Evolutionary conservation across 1,140 invertebrate genomes (phyloP), one percentile per base, ranked within the genome.

Genomic region (Diorhabda sublineata): DNA sequence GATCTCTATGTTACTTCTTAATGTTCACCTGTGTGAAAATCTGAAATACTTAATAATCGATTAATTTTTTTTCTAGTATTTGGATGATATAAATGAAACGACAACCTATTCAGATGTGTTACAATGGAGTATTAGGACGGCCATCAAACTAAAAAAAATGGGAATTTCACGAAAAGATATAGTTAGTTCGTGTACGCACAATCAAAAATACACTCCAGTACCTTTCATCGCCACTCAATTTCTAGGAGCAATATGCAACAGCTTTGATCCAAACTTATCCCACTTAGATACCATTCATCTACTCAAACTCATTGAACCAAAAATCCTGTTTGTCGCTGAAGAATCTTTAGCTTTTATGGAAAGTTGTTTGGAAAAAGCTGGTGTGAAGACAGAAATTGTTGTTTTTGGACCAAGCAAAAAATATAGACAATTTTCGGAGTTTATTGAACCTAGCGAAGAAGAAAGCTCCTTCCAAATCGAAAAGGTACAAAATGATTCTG

Each of bases 331-430:
- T 52, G 66, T 67, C 6, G 57, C 44, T 26, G 5, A 60, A 60
- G 58, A 67, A 7, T 44, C 66, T 6, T 9, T 67, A 45, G 7
- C 0, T 47, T 47, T 67, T 44, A 61, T 67, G 58, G 66, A 67
- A 67, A 42, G 60, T 7, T 61, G 66, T 44, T 52, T 67, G 44
- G 42, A 45, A 11, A 52, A 61, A 42, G 6, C 66, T 9, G 8
- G 60, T 11, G 26, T 71, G 9, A 58, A 69, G 3, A 11, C 52
- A 43, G 41, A 73, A 59, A 68, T 77, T 45, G 64, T 77, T 2
- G 69, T 76, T 60, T 73, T 77, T 69, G 70, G 71, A 4, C 45
- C 61, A 42, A 44, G 45, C 26, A 58, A 68, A 7, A 68, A 72
- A 7, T 61, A 74, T 47, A 9, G 41, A 44, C 41, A 60, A n/a